Conservation (phyloP, 2,797 vertebrate species). For the Poliocrania exsul region DNA sequence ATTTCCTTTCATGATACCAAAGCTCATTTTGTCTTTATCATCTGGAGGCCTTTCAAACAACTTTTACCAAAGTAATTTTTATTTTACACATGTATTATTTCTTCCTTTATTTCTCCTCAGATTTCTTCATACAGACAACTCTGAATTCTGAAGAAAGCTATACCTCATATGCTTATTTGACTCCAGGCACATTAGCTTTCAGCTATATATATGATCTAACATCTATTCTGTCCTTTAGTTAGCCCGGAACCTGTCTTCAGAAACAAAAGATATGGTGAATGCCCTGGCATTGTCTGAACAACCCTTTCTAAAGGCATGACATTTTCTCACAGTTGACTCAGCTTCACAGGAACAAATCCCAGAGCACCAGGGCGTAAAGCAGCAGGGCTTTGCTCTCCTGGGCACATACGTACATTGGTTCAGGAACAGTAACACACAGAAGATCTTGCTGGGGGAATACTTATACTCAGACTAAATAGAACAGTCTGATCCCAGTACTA, state of each 20-base stretch:
- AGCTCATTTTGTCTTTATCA: neutral
- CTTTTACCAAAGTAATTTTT: neutral
- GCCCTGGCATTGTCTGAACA: neutral
- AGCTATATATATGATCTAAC: neutral
- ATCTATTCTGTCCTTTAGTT: neutral
- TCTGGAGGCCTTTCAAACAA: neutral
- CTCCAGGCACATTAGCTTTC: neutral
- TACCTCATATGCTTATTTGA: neutral
- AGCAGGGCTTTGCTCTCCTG: neutral
- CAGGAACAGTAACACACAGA: neutral
- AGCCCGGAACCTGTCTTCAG: neutral
- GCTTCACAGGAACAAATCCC: neutral
- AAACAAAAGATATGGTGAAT: neutral
- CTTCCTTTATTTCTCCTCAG: neutral
- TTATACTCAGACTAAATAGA: neutral
- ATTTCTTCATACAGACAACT: neutral
- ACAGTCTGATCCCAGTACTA: neutral
- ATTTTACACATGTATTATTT: neutral
- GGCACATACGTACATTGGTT: accelerated
- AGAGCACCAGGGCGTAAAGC: neutral
- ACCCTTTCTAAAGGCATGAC: neutral
- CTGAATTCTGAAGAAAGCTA: neutral
- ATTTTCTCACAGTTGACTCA: neutral
- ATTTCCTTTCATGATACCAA: neutral
- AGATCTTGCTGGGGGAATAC: neutral